These are phyloP conservation scores for Oceanodroma leucorhoa DNA, from an alignment of 2,797 vertebrate genomes.

Conservation along the genomic window DNA sequence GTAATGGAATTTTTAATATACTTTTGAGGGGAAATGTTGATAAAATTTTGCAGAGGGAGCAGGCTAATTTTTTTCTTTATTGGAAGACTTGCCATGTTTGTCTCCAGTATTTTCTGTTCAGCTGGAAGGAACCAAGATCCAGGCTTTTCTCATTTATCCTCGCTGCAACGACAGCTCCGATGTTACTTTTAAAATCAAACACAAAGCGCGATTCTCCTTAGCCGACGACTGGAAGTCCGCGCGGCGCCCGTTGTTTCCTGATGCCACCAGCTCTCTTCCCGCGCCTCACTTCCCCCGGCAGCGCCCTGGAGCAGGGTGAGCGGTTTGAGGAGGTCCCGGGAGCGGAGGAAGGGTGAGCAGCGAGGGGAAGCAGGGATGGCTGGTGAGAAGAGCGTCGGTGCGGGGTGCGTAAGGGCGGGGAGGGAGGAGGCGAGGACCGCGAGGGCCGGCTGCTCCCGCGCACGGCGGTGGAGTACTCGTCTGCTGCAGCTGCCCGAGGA, in stretches of 20 bases:
- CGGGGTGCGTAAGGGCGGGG: neutral
- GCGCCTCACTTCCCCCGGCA: neutral
- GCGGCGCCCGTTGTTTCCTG: neutral
- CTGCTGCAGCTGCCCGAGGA: neutral
- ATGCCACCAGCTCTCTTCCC: fast-evolving
- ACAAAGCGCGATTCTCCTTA: fast-evolving
- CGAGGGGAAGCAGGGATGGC: neutral
- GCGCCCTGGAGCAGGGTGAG: fast-evolving
- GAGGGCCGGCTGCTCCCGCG: neutral
- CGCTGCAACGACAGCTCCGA: fast-evolving
- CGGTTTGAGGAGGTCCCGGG: fast-evolving
- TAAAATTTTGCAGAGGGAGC: neutral
- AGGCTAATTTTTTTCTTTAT: neutral
- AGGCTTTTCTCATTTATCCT: neutral
- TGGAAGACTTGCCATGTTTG: neutral
- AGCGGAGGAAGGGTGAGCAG: neutral
- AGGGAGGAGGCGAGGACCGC: neutral
- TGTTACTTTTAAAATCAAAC: neutral
- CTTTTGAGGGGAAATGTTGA: neutral
- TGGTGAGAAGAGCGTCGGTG: neutral
- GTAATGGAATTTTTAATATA: neutral
- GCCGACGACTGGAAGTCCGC: neutral
- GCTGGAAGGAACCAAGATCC: neutral
- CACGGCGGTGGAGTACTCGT: fast-evolving
- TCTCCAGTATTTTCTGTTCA: neutral